These are phyloP conservation scores for Cabera pusaria DNA, from an alignment of 2,888 invertebrate species.

Conservation along the genomic window DNA sequence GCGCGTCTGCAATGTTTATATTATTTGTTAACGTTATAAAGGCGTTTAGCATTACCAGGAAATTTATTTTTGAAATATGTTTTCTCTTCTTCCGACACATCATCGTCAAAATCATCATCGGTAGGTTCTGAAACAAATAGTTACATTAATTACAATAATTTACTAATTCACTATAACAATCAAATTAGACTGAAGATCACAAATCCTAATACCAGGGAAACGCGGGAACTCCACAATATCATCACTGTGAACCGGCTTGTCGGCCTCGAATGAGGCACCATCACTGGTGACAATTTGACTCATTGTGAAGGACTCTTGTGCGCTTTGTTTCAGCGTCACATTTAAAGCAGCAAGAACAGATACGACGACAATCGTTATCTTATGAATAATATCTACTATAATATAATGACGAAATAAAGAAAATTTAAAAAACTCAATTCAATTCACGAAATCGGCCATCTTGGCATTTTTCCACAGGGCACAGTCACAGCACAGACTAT, in stretches of 20 bases:
- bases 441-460: constrained; percentile 48
- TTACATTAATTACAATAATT: constrained; percentile 1
- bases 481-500: no score
- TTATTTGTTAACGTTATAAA: neutral
- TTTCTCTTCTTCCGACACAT: constrained; percentile 78
- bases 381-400: no score
- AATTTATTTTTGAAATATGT: constrained; percentile 76
- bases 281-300: constrained; percentile 58
- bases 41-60: no score
- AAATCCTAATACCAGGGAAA: constrained; percentile 57
- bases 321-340: constrained; percentile 5
- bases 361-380: no score
- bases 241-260: constrained; percentile 63
- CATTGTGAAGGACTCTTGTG: constrained; percentile 38
- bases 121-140: constrained; percentile 59
- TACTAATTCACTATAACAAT: neutral
- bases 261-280: constrained; percentile 48
- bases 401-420: constrained; percentile 4
- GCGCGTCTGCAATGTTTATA: no score
- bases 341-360: no score
- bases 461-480: constrained; percentile 55
- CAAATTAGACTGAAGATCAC: neutral
- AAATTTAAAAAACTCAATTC: constrained; percentile 23
- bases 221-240: constrained; percentile 68
- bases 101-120: constrained; percentile 78